phyloP scores from a whole-genome alignment of 2,888 invertebrate species.

The Drosophila greeni region DNA sequence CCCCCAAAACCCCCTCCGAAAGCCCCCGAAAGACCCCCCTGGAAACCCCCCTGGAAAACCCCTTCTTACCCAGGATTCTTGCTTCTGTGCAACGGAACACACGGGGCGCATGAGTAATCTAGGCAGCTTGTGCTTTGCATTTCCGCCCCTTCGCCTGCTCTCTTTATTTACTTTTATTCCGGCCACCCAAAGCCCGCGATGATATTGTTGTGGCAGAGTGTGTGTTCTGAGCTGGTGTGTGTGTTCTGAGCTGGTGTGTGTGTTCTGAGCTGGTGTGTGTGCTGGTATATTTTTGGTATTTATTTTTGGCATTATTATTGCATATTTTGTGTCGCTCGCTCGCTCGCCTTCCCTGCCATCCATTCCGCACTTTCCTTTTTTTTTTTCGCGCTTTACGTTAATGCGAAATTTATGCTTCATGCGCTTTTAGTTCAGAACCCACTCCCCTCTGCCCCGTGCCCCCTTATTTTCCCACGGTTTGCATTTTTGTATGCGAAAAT shows the following conservation, averaged over 20 bases:
- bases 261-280: not conserved
- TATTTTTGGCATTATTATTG: conserved; percentile 54
- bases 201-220: conserved; percentile 16
- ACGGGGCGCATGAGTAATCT: conserved; percentile 47
- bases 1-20: too few species aligned
- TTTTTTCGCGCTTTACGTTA: conserved; percentile 54
- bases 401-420: conserved; percentile 61
- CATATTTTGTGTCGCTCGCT: conserved; percentile 46
- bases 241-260: not conserved
- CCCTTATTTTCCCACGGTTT: not conserved
- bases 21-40: too few species aligned
- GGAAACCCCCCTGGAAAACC: not conserved
- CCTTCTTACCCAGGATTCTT: conserved; percentile 3
- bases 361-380: conserved; percentile 15
- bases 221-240: not conserved
- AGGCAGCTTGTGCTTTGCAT: conserved; percentile 46
- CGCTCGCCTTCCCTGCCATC: not conserved
- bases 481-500: conserved; percentile 49
- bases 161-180: conserved; percentile 33
- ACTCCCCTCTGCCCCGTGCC: not conserved
- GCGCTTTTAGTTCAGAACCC: conserved; percentile 42
- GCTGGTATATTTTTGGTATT: conserved; percentile 39
- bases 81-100: conserved; percentile 11
- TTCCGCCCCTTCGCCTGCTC: conserved; percentile 9
- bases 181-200: conserved; percentile 11